Base-by-base conservation (phyloP, 1,140 invertebrate species). In the Drosophila ananassae region DNA sequence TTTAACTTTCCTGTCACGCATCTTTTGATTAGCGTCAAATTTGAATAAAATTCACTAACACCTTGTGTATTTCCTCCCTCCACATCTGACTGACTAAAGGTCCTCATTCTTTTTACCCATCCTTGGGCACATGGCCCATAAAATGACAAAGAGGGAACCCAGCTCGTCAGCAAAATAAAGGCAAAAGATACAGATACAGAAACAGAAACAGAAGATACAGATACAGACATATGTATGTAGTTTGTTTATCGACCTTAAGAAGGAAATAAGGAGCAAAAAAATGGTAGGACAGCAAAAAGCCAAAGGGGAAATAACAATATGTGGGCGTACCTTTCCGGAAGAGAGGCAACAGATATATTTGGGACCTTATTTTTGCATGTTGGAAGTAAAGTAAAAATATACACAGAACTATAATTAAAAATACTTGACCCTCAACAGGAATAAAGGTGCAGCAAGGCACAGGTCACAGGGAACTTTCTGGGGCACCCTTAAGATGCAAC, bases 11-110 rank as follows among this genome's bases (percentile, higher is more conserved):
- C 64, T 72, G 83, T 89, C 82, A 89, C 83, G 83, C 77, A 80
- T 55, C 71, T 53, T 79, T 89, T 87, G 83, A 87, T 89, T 89
- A 89, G 75, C 64, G 79, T 63, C 71, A 89, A 87, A 87, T 87
- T 87, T 89, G 66, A 87, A 89, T 89, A 87, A 87, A 89, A 87
- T 89, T 79, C 79, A 87, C 82, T 83, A 76, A 76, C 78, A 87
- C 82, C 83, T 89, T 62, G 53, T 54, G 53, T 32, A 17, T 53
- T 44, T 50, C 34, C 37, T 12, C 51, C 37, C 53, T 41, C 53
- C 22, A 22, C 41, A 39, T 7, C 21, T 17, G 54, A 41, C n/a
- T 10, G 34, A 2, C 8, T 12, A 9, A 37, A 2, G 34, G 8
- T 9, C 24, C 50, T 17, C 12, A 44, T 51, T 2, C 21, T 9